These are phyloP conservation scores for Pyrrhosoma nymphula DNA, from an alignment of 2,888 invertebrate genomes.

Conservation along the genomic window DNA sequence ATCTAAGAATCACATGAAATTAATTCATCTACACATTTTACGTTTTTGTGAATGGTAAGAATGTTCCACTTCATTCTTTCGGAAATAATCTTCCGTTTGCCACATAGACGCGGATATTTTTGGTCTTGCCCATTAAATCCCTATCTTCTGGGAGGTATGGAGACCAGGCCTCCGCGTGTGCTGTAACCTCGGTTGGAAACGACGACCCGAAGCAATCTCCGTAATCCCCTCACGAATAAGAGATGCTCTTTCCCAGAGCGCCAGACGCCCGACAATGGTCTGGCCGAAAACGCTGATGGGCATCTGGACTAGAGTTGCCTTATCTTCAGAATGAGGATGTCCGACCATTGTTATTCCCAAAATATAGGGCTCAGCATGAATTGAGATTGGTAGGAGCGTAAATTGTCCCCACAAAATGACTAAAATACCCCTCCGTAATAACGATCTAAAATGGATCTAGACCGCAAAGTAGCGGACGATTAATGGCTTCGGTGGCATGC, in stretches of 20 bases:
- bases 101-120: not conserved
- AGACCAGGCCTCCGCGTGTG: not conserved
- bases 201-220: slow-evolving; percentile 1
- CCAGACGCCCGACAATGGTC: not conserved
- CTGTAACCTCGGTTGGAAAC: not conserved
- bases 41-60: too few species aligned
- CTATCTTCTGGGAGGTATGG: not conserved
- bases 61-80: too few species aligned
- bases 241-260: slow-evolving; percentile 29
- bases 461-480: not conserved
- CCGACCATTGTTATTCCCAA: slow-evolving; percentile 30
- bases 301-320: not conserved
- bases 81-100: too few species aligned
- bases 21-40: too few species aligned
- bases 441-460: not conserved
- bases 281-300: slow-evolving; percentile 17
- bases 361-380: not conserved
- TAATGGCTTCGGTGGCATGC: not conserved
- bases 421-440: not conserved
- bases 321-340: slow-evolving; percentile 15
- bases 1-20: too few species aligned
- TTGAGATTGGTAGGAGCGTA: not conserved
- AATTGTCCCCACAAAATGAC: not conserved
- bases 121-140: not conserved
- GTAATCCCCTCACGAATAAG: slow-evolving; percentile 25